These are phyloP conservation scores for Halichoerus grypus DNA, from an alignment of 2,113 vertebrate species.

Conservation along the genomic window DNA sequence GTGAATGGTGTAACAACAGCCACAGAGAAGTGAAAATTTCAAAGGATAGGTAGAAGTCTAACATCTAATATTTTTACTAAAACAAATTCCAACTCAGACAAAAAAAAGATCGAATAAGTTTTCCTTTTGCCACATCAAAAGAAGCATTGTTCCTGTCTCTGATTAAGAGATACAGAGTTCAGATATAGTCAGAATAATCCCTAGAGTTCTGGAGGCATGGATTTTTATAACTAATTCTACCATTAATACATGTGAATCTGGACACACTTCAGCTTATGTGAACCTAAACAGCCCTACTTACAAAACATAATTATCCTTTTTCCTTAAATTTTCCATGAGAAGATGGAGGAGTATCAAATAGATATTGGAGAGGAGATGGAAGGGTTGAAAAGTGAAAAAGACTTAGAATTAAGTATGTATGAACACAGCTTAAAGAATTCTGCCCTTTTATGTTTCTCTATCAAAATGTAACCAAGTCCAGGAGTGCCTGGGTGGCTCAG, in stretches of 20 bases:
- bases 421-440: neutral
- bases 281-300: constrained; percentile 3
- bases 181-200: neutral
- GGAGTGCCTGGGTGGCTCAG: no score
- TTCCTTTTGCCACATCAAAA: constrained; percentile 8
- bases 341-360: neutral
- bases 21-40: neutral
- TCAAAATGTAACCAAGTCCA: constrained; percentile 39
- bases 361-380: neutral
- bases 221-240: neutral
- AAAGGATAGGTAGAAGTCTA: neutral
- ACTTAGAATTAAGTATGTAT: neutral
- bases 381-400: neutral
- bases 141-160: neutral
- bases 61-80: neutral
- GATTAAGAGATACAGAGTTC: constrained; percentile 15
- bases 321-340: constrained; percentile 7
- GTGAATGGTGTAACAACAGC: neutral
- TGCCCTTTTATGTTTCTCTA: constrained; percentile 28
- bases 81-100: constrained; percentile 1
- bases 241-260: neutral
- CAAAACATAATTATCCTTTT: constrained; percentile 35
- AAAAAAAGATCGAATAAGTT: neutral
- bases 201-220: neutral
- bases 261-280: constrained; percentile 11